Evolutionary conservation across 2,888 invertebrate genomes (phyloP), one percentile per base, ranked within the genome.

Genomic region (Helleia helle): DNA sequence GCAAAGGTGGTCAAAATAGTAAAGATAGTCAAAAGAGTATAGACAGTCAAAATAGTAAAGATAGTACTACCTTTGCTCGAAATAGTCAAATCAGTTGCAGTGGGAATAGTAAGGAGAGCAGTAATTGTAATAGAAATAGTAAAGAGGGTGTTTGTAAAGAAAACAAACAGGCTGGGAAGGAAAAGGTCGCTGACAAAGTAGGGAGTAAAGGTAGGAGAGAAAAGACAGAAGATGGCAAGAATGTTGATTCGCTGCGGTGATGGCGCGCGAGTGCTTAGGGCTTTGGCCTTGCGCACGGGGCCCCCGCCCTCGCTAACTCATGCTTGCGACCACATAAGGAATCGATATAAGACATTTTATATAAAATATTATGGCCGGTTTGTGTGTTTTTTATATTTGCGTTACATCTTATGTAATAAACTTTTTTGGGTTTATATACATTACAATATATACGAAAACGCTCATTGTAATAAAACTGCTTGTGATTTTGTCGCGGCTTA

Each of bases 41-140:
- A n/a, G 31, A 15, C 3, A 41, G 15, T 11, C 29, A 31, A 13
- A 30, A 6, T 13, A 38, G 18, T 27, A 5, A 43, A 26, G 4
- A 14, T 18, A 8, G n/a, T 29, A 12, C 27, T 28, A 7, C 29
- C n/a, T 38, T 4, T 11, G 34, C 34, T 8, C 34, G 34, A 34
- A 18, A 22, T 11, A 22, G 8, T 11, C 7, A 8, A 3, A 18
- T n/a, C 5, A 9, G 15, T 5, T n/a, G 15, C n/a, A n/a, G 29
- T 18, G 18, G 38, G 9, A 42, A 41, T 9, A 31, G 27, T 12
- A 40, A 27, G 39, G 29, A 40, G 25, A 6, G 9, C 9, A 38
- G 44, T 12, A 40, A 38, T 4, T 39, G 40, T 34, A 41, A 43
- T 5, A 41, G 48, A 38, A 39, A 30, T 11, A 14, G 38, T 24